Evolutionary conservation across 1,140 invertebrate species (phyloP), one percentile per base, ranked within the genome.

Genomic region (Aphelinus certus): DNA sequence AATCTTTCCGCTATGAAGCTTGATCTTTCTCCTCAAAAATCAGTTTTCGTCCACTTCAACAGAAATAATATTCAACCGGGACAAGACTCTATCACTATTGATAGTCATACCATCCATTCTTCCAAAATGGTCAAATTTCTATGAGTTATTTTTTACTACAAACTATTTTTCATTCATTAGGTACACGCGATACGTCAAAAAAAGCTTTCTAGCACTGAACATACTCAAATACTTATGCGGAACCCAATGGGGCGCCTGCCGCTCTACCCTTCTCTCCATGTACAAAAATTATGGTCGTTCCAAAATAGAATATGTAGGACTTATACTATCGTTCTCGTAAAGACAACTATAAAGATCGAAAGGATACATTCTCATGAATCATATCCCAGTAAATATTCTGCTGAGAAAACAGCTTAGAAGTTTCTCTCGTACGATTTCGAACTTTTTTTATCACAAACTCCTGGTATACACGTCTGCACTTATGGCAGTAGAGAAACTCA

Each of bases 211-310:
- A 26, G 26, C 26, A 26, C 26, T 26, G 26, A 69, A 69, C 47
- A 69, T 69, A 3, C 1, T 69, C 7, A 69, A 69, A 58, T 69
- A 10, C 7, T 49, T 69, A n/a, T 58, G 45, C 2, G 53, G 53
- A 6, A 69, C n/a, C 56, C 9, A 26, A 26, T 26, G 26, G 26
- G 26, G 26, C 26, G 0, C 26, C 26, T 26, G 26, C 26, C 26
- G 26, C 58, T 43, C 45, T 58, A 57, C 55, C 43, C 43, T 3
- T 1, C 7, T 48, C 1, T 57, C 10, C 55, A 43, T 3, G 53
- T 58, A 69, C 43, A 51, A 51, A 3, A 26, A 43, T 58, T 69
- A 46, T 69, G 3, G 26, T 3, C 57, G 10, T 2, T 58, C 67
- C 67, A 1, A 69, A 6, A 3, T 4, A 47, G 3, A 46, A 69